These are phyloP conservation scores for Indri indri DNA, from an alignment of 2,113 vertebrate genomes.

Conservation along the genomic window DNA sequence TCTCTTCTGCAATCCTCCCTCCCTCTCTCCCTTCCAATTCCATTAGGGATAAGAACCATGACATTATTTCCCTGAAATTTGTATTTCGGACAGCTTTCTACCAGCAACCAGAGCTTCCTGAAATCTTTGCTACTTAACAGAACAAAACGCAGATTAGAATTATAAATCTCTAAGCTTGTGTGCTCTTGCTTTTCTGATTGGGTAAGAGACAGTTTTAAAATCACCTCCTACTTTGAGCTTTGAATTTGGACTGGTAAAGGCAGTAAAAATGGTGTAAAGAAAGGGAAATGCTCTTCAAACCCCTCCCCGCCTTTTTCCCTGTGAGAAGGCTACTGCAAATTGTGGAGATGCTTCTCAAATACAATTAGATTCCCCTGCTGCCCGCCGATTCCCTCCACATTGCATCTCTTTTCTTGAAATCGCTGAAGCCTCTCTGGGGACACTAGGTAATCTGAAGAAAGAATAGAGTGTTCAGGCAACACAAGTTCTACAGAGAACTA, in stretches of 20 bases:
- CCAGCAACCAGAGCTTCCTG: neutral
- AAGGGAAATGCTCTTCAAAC: conserved; percentile 42
- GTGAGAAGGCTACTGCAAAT: neutral
- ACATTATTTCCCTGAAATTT: neutral
- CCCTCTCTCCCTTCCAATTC: neutral
- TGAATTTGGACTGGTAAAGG: conserved; percentile 12
- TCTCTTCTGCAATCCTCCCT: neutral
- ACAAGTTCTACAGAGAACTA: neutral
- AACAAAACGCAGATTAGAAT: conserved; percentile 14
- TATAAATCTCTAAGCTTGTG: neutral
- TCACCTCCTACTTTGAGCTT: conserved; percentile 32
- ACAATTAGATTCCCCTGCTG: conserved; percentile 22
- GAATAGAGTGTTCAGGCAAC: neutral
- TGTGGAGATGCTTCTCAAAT: conserved; percentile 48
- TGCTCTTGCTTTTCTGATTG: conserved; percentile 9
- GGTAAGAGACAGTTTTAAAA: conserved; percentile 36
- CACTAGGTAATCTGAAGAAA: conserved; percentile 45
- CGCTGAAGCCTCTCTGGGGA: neutral
- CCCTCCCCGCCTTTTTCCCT: neutral
- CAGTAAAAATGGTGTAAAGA: conserved; percentile 44
- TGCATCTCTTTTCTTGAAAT: conserved; percentile 3
- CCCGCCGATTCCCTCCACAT: neutral
- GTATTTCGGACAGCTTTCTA: neutral
- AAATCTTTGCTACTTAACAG: neutral
- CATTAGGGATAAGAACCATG: neutral